Percentiles rank a stretch among this genome's conserved stretches.
Evolutionary conservation across 2,888 invertebrate species (phyloP).

Genomic region (Phengaris alcon): DNA sequence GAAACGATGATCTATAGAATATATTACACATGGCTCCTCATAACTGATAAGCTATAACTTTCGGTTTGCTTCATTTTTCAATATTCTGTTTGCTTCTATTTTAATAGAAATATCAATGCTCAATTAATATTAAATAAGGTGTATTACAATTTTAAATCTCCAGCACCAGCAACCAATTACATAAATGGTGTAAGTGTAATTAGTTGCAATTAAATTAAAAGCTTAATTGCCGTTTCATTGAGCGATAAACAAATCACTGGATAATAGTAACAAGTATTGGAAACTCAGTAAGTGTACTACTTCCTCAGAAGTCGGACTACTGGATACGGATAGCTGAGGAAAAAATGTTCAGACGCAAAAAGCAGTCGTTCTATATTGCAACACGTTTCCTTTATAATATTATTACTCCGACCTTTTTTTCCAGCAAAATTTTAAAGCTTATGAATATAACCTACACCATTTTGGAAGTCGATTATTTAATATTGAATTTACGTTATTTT

Average conservation of each 20-base stretch:
- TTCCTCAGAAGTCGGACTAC: too few species aligned
- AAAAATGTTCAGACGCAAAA: neutral
- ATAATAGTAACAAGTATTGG: constrained; percentile 10
- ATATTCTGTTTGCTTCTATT: too few species aligned
- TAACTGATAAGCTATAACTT: too few species aligned
- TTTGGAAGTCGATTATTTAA: too few species aligned
- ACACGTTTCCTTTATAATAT: neutral
- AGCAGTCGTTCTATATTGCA: neutral
- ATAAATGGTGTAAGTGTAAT: constrained; percentile 7
- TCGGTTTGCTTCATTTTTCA: too few species aligned
- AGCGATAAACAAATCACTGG: constrained; percentile 20
- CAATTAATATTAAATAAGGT: neutral
- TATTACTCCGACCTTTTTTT: neutral
- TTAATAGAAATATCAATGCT: too few species aligned
- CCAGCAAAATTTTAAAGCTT: neutral
- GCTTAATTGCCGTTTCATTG: constrained; percentile 9
- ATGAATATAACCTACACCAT: too few species aligned
- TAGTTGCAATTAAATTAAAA: constrained; percentile 13
- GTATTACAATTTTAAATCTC: neutral
- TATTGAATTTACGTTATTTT: too few species aligned
- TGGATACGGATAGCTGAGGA: neutral
- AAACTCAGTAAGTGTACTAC: constrained; percentile 16
- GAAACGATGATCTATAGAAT: too few species aligned
- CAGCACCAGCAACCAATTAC: constrained; percentile 5
- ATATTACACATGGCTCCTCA: too few species aligned